Evolutionary conservation across 1,140 invertebrate species (phyloP).

Genomic region (Drosophila bocki): DNA sequence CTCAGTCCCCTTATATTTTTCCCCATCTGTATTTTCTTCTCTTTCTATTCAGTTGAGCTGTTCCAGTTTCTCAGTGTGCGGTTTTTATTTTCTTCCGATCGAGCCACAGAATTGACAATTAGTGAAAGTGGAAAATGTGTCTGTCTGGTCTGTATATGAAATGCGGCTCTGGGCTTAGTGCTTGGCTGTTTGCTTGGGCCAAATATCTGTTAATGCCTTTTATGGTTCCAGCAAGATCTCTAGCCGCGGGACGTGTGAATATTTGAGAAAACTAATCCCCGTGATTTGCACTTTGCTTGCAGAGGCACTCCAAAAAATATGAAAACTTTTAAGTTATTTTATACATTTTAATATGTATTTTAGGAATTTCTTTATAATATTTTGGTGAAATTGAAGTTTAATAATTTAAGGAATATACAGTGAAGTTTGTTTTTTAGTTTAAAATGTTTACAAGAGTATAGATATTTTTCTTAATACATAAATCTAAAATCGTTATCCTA

Average conservation of each 20-base stretch:
- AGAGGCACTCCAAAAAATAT: conserved; percentile 18
- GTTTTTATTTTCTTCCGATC: conserved; percentile 61
- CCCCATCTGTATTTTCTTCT: not conserved
- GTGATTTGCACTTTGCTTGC: conserved; percentile 66
- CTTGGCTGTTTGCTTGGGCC: conserved; percentile 54
- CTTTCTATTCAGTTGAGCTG: conserved; percentile 23
- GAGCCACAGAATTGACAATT: conserved; percentile 76
- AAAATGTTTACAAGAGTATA: not conserved
- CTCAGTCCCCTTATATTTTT: conserved; percentile 8
- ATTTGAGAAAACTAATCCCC: conserved; percentile 45
- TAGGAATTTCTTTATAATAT: too few relatives aligned
- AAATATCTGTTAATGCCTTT: conserved; percentile 54
- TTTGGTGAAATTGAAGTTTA: too few relatives aligned
- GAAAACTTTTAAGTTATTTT: not conserved
- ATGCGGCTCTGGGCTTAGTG: conserved; percentile 33
- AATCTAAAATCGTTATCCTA: not conserved
- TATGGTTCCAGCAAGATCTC: conserved; percentile 43
- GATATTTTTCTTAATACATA: not conserved
- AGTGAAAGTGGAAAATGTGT: conserved; percentile 76
- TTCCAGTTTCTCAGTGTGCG: conserved; percentile 61
- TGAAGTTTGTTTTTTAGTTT: not conserved
- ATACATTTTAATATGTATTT: not conserved
- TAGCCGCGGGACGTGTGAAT: conserved; percentile 63
- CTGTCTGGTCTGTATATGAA: conserved; percentile 44
- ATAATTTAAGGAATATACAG: too few relatives aligned